Evolutionary conservation across 2,113 vertebrate genomes (phyloP).

Genomic region (Nothoprocta pentlandii): DNA sequence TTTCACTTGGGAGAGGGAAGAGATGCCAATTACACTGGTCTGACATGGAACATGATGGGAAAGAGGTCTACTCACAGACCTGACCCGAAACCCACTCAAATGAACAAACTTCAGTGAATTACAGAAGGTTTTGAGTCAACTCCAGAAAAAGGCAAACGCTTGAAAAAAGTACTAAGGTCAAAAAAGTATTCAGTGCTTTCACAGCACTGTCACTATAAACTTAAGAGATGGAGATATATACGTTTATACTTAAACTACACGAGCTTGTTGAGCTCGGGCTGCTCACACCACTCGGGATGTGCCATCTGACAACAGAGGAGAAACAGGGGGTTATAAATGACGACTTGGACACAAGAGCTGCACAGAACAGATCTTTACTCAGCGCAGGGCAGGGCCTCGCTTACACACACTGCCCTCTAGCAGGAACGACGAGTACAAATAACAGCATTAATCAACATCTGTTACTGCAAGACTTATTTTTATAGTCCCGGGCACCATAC

Average conservation of each 20-base stretch:
- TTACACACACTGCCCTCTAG: conserved; percentile 73
- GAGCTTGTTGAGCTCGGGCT: conserved; percentile 7
- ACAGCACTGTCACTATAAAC: not conserved
- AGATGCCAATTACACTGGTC: conserved; percentile 30
- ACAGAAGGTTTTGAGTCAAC: conserved; percentile 19
- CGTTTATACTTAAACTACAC: not conserved
- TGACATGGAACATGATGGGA: conserved; percentile 40
- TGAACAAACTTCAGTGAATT: not conserved
- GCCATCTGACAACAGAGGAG: conserved; percentile 43
- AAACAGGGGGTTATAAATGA: conserved; percentile 75
- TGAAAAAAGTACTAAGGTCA: not conserved
- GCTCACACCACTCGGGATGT: conserved; percentile 33
- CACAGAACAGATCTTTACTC: conserved; percentile 78
- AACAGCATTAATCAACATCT: conserved; percentile 69
- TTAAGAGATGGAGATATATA: not conserved
- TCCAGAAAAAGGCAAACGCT: conserved; percentile 4
- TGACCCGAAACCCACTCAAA: conserved; percentile 40
- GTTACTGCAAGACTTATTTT: conserved; percentile 64
- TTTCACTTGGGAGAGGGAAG: not conserved
- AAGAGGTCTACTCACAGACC: conserved; percentile 49
- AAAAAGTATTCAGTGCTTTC: not conserved
- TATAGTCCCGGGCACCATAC: conserved; percentile 55
- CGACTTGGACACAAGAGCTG: conserved; percentile 77
- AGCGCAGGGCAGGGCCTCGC: conserved; percentile 65
- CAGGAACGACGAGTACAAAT: conserved; percentile 73